phyloP scores from a whole-genome alignment of 2,888 invertebrate genomes.

The Eumacrocentrus americanus region DNA sequence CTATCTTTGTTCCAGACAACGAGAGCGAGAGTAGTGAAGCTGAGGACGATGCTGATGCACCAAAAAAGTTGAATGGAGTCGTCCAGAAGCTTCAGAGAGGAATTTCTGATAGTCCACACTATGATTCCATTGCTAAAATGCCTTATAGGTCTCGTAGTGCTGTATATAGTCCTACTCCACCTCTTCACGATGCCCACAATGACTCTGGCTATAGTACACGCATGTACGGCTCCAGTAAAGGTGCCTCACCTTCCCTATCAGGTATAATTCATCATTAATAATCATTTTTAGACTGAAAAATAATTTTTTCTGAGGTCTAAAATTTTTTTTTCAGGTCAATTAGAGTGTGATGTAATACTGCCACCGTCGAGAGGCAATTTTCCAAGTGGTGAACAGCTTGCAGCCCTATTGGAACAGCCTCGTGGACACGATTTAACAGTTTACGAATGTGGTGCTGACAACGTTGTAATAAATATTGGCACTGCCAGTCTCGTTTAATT shows the following conservation, averaged over 20 bases:
- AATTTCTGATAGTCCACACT: conserved; percentile 44
- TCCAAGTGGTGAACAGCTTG: conserved; percentile 49
- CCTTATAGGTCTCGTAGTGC: conserved; percentile 62
- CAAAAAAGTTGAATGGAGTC: conserved; percentile 39
- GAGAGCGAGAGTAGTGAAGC: conserved; percentile 54
- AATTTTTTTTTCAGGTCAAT: conserved; percentile 43
- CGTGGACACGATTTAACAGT: conserved; percentile 51
- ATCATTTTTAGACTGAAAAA: background rate
- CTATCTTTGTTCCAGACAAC: conserved; percentile 42
- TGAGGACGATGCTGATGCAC: conserved; percentile 46
- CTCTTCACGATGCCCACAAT: conserved; percentile 70
- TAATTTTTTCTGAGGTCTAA: background rate
- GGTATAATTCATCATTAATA: conserved; percentile 36
- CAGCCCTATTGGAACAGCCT: conserved; percentile 50
- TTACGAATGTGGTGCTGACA: conserved; percentile 51
- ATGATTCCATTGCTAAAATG: conserved; percentile 54
- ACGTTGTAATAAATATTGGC: conserved; percentile 63
- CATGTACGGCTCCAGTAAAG: conserved; percentile 79
- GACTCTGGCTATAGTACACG: conserved; percentile 88
- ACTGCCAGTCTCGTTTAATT: conserved; percentile 71
- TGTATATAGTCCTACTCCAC: conserved; percentile 64
- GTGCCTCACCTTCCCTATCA: conserved; percentile 78
- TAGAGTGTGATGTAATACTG: conserved; percentile 54
- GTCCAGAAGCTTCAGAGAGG: conserved; percentile 38
- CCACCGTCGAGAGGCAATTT: conserved; percentile 45